Conservation (phyloP, 2,113 vertebrate genomes). For the Taurulus bubalis region DNA sequence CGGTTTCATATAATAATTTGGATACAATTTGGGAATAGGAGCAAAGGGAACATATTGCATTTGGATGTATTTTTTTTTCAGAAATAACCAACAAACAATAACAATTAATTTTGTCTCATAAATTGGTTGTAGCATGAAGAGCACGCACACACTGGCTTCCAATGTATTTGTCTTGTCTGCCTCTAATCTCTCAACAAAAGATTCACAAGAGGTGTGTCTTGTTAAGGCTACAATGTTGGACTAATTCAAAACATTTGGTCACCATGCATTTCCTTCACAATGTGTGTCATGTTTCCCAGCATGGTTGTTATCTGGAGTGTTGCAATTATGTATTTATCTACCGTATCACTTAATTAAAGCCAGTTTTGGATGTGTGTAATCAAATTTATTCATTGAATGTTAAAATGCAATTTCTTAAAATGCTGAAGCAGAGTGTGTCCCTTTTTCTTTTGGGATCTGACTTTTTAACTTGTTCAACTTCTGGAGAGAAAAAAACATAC, state of each 20-base stretch:
- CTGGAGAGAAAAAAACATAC: not conserved
- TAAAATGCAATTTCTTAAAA: not conserved
- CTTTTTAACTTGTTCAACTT: not conserved
- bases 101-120: not conserved
- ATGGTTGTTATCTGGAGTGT: not conserved
- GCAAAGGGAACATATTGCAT: not conserved
- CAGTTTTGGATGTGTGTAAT: not conserved
- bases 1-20: conserved; percentile 3
- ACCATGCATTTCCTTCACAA: not conserved
- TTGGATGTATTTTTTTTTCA: not conserved
- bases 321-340: not conserved
- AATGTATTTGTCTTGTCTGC: not conserved
- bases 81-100: not conserved
- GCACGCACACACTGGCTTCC: not conserved
- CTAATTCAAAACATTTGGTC: not conserved
- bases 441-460: not conserved
- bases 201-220: conserved; percentile 4
- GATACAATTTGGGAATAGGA: not conserved
- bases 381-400: not conserved
- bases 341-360: conserved; percentile 11
- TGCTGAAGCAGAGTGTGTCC: not conserved
- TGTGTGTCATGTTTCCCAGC: conserved; percentile 12
- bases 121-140: not conserved
- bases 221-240: not conserved
- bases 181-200: not conserved